Conservation (phyloP, 2,797 vertebrate genomes). For the Darevskia nairensis region DNA sequence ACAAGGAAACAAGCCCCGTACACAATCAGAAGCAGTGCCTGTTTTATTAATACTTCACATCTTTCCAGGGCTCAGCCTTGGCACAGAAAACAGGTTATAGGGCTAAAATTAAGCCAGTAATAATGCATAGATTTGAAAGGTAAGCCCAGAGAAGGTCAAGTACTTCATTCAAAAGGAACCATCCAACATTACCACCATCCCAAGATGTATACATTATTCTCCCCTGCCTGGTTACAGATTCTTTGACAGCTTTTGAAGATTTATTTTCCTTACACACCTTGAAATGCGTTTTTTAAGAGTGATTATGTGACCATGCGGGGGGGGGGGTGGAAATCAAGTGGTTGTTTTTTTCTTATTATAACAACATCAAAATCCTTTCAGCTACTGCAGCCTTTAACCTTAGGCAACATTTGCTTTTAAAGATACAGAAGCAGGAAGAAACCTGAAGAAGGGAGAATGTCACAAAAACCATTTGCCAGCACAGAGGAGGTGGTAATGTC, state of each 20-base stretch:
- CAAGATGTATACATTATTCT: not conserved
- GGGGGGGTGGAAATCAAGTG: not conserved
- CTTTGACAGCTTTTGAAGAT: not conserved
- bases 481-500: not conserved
- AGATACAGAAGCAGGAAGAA: not conserved
- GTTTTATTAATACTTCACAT: constrained; percentile 15
- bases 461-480: not conserved
- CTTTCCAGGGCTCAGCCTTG: not conserved
- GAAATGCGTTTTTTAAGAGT: not conserved
- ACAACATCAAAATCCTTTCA: not conserved
- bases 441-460: not conserved
- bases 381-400: not conserved
- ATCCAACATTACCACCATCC: not conserved
- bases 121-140: not conserved
- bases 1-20: not conserved
- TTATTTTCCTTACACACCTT: not conserved
- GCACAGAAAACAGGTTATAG: not conserved
- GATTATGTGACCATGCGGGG: not conserved
- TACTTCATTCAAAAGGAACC: not conserved
- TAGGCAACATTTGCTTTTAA: not conserved
- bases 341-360: not conserved
- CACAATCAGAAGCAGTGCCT: not conserved
- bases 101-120: not conserved
- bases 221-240: not conserved
- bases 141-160: not conserved